phyloP scores from a whole-genome alignment of 2,113 vertebrate species.

The Phyllostomus discolor region DNA sequence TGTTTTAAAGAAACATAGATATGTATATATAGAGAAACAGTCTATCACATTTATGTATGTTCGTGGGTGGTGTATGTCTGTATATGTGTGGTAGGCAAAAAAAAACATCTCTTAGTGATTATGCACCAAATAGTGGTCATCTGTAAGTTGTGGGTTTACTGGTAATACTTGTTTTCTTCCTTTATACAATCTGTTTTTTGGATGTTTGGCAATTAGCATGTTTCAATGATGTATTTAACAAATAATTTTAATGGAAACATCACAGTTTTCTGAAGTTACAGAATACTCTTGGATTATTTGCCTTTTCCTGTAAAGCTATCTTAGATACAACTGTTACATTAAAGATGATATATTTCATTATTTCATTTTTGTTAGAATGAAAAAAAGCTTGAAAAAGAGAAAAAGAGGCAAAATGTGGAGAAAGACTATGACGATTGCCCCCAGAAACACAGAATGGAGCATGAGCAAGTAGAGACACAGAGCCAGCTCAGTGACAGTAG shows the following conservation, averaged over 20 bases:
- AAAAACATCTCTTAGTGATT: not conserved
- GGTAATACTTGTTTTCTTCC: not conserved
- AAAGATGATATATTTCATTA: not conserved
- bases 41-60: not conserved
- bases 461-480: slow-evolving; percentile 66
- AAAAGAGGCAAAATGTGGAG: slow-evolving; percentile 76
- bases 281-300: not conserved
- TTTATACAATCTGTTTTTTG: not conserved
- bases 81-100: not conserved
- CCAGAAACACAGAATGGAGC: slow-evolving; percentile 53
- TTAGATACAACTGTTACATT: not conserved
- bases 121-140: not conserved
- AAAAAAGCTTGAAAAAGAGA: slow-evolving; percentile 84
- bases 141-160: not conserved
- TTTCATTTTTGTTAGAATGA: slow-evolving; percentile 83
- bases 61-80: not conserved
- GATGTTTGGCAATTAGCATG: not conserved
- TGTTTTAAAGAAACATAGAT: not conserved
- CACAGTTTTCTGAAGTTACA: not conserved
- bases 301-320: not conserved
- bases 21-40: not conserved
- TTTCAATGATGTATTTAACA: slow-evolving; percentile 24
- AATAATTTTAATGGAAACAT: not conserved
- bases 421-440: slow-evolving; percentile 45
- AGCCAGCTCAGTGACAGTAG: slow-evolving; percentile 62